Evolutionary conservation across 2,888 invertebrate species (phyloP).

Genomic region (Dromius quadrimaculatus): DNA sequence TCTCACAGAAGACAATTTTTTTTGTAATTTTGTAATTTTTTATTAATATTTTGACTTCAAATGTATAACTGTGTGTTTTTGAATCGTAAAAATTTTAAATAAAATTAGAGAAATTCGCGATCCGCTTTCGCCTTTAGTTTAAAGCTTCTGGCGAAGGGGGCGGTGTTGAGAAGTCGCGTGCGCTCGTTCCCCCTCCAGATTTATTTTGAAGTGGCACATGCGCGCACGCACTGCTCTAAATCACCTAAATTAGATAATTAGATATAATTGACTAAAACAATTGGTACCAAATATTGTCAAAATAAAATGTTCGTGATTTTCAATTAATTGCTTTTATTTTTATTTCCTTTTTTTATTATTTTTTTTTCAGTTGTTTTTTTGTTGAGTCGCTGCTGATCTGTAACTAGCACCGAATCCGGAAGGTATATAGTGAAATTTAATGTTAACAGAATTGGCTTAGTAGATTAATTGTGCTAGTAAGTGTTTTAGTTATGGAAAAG

Average conservation of each 20-base stretch:
- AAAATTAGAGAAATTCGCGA: slow-evolving; percentile 46
- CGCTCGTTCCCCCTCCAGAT: slow-evolving; percentile 3
- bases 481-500: slow-evolving; percentile 10
- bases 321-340: slow-evolving; percentile 63
- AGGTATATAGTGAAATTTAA: slow-evolving; percentile 28
- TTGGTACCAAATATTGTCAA: slow-evolving; percentile 69
- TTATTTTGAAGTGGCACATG: neutral
- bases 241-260: slow-evolving; percentile 52
- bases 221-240: slow-evolving; percentile 12
- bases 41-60: slow-evolving; percentile 66
- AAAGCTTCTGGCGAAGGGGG: slow-evolving; percentile 1
- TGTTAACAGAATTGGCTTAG: slow-evolving; percentile 24
- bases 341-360: slow-evolving; percentile 59
- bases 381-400: neutral
- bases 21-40: slow-evolving; percentile 61
- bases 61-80: slow-evolving; percentile 67
- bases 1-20: slow-evolving; percentile 63
- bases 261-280: slow-evolving; percentile 61
- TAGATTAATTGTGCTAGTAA: slow-evolving; percentile 5
- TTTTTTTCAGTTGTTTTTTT: slow-evolving; percentile 54
- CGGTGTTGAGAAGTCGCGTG: slow-evolving; percentile 17
- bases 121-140: neutral
- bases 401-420: slow-evolving; percentile 1
- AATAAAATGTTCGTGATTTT: slow-evolving; percentile 67
- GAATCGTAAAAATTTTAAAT: slow-evolving; percentile 66